Conservation (phyloP, 2,888 invertebrate species). For the Dicranocentrus wangi region DNA sequence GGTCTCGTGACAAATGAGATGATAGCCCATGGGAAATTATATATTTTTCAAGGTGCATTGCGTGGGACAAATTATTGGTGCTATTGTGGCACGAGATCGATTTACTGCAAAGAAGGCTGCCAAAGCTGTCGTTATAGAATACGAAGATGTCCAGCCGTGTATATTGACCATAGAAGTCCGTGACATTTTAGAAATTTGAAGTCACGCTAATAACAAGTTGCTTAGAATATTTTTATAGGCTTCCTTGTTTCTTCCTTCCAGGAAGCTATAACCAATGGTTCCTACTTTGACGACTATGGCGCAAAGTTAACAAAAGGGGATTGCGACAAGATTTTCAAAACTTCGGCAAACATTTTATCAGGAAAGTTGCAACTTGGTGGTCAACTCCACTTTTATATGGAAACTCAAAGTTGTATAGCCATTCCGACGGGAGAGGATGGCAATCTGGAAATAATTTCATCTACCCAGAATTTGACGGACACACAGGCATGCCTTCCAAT, state of each 20-base stretch:
- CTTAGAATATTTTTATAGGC: constrained; percentile 1
- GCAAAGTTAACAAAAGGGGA: constrained; percentile 77
- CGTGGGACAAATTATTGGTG: constrained; percentile 88
- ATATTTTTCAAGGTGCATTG: constrained; percentile 77
- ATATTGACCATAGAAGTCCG: constrained; percentile 85
- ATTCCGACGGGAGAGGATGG: constrained; percentile 82
- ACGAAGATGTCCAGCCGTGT: constrained; percentile 85
- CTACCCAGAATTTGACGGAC: constrained; percentile 85
- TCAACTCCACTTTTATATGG: constrained; percentile 97
- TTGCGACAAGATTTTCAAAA: constrained; percentile 80
- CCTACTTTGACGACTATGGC: constrained; percentile 77
- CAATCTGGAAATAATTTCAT: constrained; percentile 89
- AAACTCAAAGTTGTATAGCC: constrained; percentile 80
- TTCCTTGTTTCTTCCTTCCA: constrained; percentile 43
- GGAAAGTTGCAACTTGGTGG: constrained; percentile 88
- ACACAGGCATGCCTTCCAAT: too few species aligned
- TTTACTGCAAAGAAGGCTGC: constrained; percentile 88
- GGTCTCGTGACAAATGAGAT: background rate
- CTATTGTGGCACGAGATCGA: constrained; percentile 86
- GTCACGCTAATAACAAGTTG: background rate
- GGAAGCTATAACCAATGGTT: constrained; percentile 87
- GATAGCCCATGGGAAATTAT: too few species aligned
- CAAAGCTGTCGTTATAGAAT: constrained; percentile 85
- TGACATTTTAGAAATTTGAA: background rate
- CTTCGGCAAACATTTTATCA: constrained; percentile 77